phyloP scores from a whole-genome alignment of 2,888 invertebrate genomes.

The Aphodius granarius region DNA sequence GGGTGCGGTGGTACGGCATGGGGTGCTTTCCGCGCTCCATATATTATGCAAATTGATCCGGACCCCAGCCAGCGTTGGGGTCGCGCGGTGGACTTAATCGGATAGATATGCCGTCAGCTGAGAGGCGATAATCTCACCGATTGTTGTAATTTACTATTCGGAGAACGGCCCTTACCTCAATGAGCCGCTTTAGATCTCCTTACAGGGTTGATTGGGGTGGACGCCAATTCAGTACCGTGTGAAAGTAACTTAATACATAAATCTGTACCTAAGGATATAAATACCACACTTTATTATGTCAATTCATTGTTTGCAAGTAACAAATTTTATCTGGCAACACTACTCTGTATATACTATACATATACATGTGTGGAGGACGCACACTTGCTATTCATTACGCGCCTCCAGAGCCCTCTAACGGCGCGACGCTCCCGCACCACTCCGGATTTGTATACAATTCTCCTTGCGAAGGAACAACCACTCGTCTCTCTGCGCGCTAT shows the following conservation, averaged over 20 bases:
- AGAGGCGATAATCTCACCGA: background rate
- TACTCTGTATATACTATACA: background rate
- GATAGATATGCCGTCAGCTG: background rate
- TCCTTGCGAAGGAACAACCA: slow-evolving; percentile 19
- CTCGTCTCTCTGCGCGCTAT: background rate
- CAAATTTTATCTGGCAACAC: too few species aligned
- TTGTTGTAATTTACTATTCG: background rate
- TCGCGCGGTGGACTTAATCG: background rate
- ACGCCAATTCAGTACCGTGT: background rate
- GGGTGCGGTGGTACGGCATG: background rate
- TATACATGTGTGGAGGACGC: slow-evolving; percentile 24
- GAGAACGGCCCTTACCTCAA: background rate
- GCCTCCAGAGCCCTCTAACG: slow-evolving; percentile 44
- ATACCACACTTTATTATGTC: too few species aligned
- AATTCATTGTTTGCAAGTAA: too few species aligned
- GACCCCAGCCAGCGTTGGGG: background rate
- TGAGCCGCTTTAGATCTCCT: background rate
- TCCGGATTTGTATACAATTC: slow-evolving; percentile 44
- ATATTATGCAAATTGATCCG: background rate
- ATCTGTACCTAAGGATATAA: too few species aligned
- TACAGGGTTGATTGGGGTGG: background rate
- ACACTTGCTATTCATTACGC: slow-evolving; percentile 44
- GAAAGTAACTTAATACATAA: background rate
- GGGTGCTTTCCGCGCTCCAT: background rate
- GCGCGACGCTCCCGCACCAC: slow-evolving; percentile 37